These are phyloP conservation scores for Drosophila sechellia DNA, from an alignment of 1,140 invertebrate genomes.

Conservation along the genomic window DNA sequence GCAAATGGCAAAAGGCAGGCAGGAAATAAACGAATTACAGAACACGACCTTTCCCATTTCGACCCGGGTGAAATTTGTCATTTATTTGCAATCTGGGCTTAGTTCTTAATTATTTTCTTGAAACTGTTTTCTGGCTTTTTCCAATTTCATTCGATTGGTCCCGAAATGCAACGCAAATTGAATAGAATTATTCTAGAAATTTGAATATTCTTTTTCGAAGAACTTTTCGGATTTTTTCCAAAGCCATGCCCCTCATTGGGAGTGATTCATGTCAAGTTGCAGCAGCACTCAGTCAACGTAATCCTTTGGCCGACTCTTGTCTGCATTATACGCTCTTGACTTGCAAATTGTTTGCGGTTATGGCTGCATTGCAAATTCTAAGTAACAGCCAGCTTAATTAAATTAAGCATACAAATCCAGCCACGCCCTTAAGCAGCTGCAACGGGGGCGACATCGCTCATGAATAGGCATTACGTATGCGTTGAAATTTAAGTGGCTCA, in stretches of 20 bases:
- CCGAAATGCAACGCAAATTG: slow-evolving; percentile 9
- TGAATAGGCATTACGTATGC: slow-evolving; percentile 79
- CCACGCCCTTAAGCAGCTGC: slow-evolving; percentile 11
- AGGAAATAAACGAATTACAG: slow-evolving; percentile 50
- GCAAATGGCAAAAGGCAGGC: slow-evolving; percentile 7
- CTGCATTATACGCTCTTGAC: slow-evolving; percentile 60
- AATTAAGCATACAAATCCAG: slow-evolving; percentile 62
- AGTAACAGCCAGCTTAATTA: slow-evolving; percentile 77
- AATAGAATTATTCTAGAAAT: slow-evolving; percentile 30
- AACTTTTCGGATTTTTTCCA: background rate
- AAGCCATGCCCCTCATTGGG: background rate
- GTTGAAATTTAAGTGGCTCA: slow-evolving; percentile 82
- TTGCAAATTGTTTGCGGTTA: slow-evolving; percentile 74
- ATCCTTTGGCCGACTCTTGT: slow-evolving; percentile 28
- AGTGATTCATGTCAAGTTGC: slow-evolving; percentile 38
- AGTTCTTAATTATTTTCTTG: slow-evolving; percentile 61
- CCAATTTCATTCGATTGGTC: slow-evolving; percentile 39
- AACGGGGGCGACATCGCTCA: slow-evolving; percentile 38
- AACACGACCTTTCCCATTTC: slow-evolving; percentile 33
- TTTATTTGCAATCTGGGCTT: slow-evolving; percentile 55
- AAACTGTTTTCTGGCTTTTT: slow-evolving; percentile 34
- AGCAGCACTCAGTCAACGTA: slow-evolving; percentile 7
- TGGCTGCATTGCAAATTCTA: slow-evolving; percentile 60
- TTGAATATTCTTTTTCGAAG: slow-evolving; percentile 26
- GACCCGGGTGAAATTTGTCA: slow-evolving; percentile 51